Conservation (phyloP, 2,888 invertebrate species). For the Brenthis daphne region DNA sequence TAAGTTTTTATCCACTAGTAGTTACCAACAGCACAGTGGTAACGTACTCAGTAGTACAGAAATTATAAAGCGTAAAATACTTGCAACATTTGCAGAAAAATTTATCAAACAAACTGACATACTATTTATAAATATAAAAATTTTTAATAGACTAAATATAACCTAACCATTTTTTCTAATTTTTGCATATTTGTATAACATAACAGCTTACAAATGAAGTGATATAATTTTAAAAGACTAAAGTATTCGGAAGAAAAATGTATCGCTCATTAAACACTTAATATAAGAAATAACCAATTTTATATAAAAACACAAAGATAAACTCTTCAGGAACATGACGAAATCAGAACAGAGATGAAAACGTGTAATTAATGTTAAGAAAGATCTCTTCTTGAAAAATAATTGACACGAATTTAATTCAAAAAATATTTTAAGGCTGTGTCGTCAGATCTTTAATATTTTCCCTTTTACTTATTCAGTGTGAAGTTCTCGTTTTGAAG, state of each 20-base stretch:
- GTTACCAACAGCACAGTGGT: too few relatives aligned
- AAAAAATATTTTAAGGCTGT: conserved; percentile 12
- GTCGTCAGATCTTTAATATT: conserved; percentile 20
- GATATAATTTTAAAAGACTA: neutral
- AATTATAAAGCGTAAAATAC: too few relatives aligned
- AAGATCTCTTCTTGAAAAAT: conserved; percentile 23
- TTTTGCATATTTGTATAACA: neutral
- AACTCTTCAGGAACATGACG: neutral
- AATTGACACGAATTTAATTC: conserved; percentile 23
- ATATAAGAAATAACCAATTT: conserved; percentile 8
- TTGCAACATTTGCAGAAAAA: too few relatives aligned
- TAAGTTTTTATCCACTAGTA: too few relatives aligned
- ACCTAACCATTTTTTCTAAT: neutral
- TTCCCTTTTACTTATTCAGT: conserved; percentile 22
- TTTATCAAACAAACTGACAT: too few relatives aligned
- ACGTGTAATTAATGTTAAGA: conserved; percentile 27
- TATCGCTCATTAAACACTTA: conserved; percentile 10
- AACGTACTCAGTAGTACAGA: too few relatives aligned
- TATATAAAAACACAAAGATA: conserved; percentile 5
- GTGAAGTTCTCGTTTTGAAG: conserved; percentile 27
- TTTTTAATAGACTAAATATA: neutral
- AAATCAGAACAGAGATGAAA: conserved; percentile 19
- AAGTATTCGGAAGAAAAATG: neutral
- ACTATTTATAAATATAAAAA: too few relatives aligned
- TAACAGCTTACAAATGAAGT: neutral